Evolutionary conservation across 1,140 invertebrate species (phyloP).

Genomic region (Oedothorax gibbosus): DNA sequence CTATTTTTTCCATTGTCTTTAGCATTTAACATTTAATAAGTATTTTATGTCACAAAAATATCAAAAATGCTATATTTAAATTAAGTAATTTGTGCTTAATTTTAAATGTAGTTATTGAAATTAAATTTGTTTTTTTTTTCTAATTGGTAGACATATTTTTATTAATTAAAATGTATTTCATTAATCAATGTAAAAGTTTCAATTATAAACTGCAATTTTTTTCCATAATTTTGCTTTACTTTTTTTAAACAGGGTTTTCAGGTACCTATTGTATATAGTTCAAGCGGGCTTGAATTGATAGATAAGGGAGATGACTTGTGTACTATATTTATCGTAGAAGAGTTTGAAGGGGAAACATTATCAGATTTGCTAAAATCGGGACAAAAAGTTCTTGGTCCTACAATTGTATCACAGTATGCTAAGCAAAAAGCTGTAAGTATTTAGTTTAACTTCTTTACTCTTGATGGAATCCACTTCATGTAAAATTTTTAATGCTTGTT

Average conservation of each 20-base stretch:
- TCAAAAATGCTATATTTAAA: too few species aligned
- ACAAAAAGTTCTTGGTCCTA: conserved; percentile 68
- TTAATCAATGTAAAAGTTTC: not conserved
- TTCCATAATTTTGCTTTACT: conserved; percentile 67
- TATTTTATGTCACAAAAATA: too few species aligned
- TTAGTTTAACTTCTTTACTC: not conserved
- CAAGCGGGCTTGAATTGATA: conserved; percentile 31
- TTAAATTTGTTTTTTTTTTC: not conserved
- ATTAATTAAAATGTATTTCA: not conserved
- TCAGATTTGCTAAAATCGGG: conserved; percentile 76
- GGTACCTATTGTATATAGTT: conserved; percentile 39
- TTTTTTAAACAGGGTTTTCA: conserved; percentile 31
- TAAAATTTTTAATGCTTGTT: not conserved
- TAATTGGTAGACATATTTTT: not conserved
- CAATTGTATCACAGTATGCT: conserved; percentile 67
- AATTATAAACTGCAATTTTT: not conserved
- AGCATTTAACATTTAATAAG: too few species aligned
- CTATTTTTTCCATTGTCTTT: too few species aligned
- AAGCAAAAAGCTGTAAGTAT: conserved; percentile 64
- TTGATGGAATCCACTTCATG: not conserved
- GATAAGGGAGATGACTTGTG: conserved; percentile 67
- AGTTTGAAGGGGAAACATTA: conserved; percentile 78
- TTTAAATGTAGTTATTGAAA: too few species aligned
- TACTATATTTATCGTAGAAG: conserved; percentile 79
- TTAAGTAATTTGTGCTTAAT: too few species aligned